Conservation (phyloP, 2,113 vertebrate species). For the Stigmatopora argus region DNA sequence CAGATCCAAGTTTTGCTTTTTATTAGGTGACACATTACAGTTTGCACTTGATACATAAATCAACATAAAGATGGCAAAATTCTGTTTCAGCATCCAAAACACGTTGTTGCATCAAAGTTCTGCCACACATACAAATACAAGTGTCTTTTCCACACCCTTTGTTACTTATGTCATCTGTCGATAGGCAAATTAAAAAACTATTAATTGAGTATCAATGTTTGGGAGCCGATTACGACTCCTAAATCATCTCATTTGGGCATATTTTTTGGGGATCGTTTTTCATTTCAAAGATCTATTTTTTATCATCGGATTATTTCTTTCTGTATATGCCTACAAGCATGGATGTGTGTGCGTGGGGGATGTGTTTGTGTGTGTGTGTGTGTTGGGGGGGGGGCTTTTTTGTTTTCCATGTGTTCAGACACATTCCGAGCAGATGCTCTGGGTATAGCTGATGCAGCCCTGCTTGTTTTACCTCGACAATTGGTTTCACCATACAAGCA, state of each 20-base stretch:
- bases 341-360: not conserved
- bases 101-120: not conserved
- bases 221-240: slow-evolving; percentile 46
- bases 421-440: slow-evolving; percentile 9
- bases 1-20: not conserved
- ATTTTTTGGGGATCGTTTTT: slow-evolving; percentile 34
- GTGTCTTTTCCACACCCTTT: slow-evolving; percentile 38
- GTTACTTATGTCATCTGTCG: slow-evolving; percentile 59
- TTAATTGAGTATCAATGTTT: slow-evolving; percentile 64
- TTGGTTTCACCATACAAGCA: slow-evolving; percentile 49
- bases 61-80: not conserved
- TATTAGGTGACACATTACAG: not conserved
- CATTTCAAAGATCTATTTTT: slow-evolving; percentile 31
- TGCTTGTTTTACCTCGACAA: slow-evolving; percentile 45
- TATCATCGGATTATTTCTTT: slow-evolving; percentile 18
- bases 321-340: not conserved
- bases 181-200: slow-evolving; percentile 59
- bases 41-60: not conserved
- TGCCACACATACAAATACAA: not conserved
- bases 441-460: slow-evolving; percentile 23
- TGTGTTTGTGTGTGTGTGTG: not conserved
- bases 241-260: slow-evolving; percentile 38
- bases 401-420: not conserved
- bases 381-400: not conserved
- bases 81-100: not conserved